Evolutionary conservation across 2,888 invertebrate species (phyloP).

Genomic region (Cataglyphis altisquamis): DNA sequence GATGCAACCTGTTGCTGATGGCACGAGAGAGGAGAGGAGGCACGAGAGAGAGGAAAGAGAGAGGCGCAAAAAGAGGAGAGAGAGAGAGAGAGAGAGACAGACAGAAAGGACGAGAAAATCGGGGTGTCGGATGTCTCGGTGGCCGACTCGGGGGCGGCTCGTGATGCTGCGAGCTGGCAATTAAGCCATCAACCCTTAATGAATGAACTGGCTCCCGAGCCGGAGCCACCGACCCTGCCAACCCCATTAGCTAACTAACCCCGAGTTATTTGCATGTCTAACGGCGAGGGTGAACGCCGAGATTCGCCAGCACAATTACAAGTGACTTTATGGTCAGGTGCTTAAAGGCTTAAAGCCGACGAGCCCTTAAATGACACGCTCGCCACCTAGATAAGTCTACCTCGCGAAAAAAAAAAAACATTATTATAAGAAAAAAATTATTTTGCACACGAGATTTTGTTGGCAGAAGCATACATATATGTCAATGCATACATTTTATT

Average conservation of each 20-base stretch:
- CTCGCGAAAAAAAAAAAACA: background rate
- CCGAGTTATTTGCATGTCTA: constrained; percentile 86
- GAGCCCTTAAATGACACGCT: constrained; percentile 76
- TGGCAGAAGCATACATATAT: background rate
- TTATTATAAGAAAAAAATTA: background rate
- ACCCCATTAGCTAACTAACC: constrained; percentile 86
- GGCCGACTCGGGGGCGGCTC: constrained; percentile 66
- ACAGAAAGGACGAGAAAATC: constrained; percentile 71
- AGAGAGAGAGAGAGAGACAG: constrained; percentile 37
- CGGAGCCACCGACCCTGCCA: constrained; percentile 77
- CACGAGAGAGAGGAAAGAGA: constrained; percentile 6
- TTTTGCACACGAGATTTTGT: background rate
- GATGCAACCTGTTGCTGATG: constrained; percentile 83
- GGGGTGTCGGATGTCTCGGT: constrained; percentile 61
- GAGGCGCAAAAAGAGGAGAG: constrained; percentile 38
- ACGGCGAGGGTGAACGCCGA: constrained; percentile 79
- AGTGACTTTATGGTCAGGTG: constrained; percentile 84
- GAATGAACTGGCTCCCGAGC: constrained; percentile 81
- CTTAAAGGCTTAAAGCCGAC: constrained; percentile 85
- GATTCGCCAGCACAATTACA: constrained; percentile 85
- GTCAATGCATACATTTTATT: background rate
- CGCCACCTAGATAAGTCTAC: background rate
- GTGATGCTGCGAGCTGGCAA: constrained; percentile 85
- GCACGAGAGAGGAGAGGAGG: constrained; percentile 50
- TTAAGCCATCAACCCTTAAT: constrained; percentile 86